Evolutionary conservation across 2,888 invertebrate species (phyloP).

Genomic region (Euproctis similis): DNA sequence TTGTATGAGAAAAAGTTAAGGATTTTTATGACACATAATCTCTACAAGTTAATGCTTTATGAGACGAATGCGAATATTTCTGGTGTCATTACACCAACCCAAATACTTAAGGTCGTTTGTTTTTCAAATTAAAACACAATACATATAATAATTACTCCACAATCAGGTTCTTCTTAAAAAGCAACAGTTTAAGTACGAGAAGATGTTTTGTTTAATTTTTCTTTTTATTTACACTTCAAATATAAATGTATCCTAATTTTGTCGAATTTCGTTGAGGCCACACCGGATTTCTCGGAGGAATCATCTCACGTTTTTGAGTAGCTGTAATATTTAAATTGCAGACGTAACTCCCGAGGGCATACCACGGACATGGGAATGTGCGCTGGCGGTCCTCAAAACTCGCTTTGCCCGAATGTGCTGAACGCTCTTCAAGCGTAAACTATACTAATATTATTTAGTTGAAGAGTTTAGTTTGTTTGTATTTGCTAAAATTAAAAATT

Average conservation of each 20-base stretch:
- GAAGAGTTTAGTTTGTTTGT: no score
- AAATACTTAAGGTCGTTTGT: no score
- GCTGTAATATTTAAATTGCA: constrained; percentile 74
- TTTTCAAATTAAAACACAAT: no score
- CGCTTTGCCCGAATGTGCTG: constrained; percentile 71
- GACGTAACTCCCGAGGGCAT: constrained; percentile 71
- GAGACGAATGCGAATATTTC: constrained; percentile 33
- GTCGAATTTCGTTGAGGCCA: constrained; percentile 52
- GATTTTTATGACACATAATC: constrained; percentile 65
- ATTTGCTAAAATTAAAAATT: no score
- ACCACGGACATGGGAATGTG: constrained; percentile 72
- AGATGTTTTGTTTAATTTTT: constrained; percentile 60
- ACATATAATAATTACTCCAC: no score
- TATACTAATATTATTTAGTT: no score
- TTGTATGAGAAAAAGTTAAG: constrained; percentile 36
- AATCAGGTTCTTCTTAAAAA: constrained; percentile 52
- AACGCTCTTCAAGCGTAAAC: constrained; percentile 56
- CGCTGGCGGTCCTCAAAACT: constrained; percentile 65
- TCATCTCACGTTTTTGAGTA: constrained; percentile 74
- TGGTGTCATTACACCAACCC: constrained; percentile 46
- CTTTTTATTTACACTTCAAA: constrained; percentile 36
- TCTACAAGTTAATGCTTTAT: constrained; percentile 43
- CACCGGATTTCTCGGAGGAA: constrained; percentile 67
- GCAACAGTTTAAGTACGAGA: constrained; percentile 69
- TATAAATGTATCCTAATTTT: constrained; percentile 59